Evolutionary conservation across 1,140 invertebrate genomes (phyloP), one percentile per base, ranked within the genome.

Genomic region (Zaprionus gabonicus): DNA sequence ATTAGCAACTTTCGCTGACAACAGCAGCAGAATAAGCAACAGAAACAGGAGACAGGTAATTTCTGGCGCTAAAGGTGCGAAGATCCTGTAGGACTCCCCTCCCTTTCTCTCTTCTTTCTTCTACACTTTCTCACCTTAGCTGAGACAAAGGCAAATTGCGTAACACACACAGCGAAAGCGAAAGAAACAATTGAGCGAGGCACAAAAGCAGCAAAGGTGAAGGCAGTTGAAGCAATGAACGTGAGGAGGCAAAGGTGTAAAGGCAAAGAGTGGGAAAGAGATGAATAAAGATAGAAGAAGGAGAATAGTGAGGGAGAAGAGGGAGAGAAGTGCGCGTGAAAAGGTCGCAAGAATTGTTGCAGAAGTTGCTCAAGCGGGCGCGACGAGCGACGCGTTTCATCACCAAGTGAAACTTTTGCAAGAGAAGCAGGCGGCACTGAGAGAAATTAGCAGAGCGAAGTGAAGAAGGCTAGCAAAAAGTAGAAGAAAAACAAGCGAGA

Each of bases 271-370:
- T 2, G n/a, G 2, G 5, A 31, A 23, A 4, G 9, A 44, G 15
- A 49, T 20, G 20, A 1, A 20, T 20, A 20, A 20, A 4, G 17
- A n/a, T 12, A 55, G 10, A 41, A 23, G 23, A 23, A 23, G 23
- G 17, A 55, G 28, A 34, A 7, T 57, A 41, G 38, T 55, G 31
- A 58, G 57, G 70, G 23, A 28, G 36, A 28, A 62, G 76, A 67
- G 46, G 28, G 36, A 28, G 6, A 34, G 58, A 55, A 66, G 59
- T 51, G 36, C 3, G 36, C 0, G 4, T 49, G 25, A 57, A 69
- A 51, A 31, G 23, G 38, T 63, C 57, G 38, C 28, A 57, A 70
- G 75, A 81, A 85, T 85, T 84, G 82, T 81, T 81, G 82, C 79
- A 56, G 76, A 49, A 78, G 56, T 86, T 86, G 57, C 25, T 25